Evolutionary conservation across 2,797 vertebrate species (phyloP).

Genomic region (Schizothorax lantsangensis): DNA sequence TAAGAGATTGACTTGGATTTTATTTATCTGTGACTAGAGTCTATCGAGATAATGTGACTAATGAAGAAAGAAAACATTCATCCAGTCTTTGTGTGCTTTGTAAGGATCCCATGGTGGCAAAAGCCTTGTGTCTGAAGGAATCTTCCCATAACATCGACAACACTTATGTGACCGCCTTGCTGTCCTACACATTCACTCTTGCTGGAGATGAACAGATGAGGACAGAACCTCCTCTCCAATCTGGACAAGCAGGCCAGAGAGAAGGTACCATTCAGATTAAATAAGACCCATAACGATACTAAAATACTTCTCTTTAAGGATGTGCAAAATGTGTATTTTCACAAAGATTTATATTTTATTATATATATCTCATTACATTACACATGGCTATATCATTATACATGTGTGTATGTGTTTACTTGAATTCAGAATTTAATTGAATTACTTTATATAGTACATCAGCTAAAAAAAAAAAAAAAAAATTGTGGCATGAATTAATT

Average conservation of each 20-base stretch:
- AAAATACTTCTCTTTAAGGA: not conserved
- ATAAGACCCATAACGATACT: not conserved
- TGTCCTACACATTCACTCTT: conserved; percentile 81
- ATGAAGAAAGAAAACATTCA: too few relatives aligned
- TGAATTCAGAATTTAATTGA: too few relatives aligned
- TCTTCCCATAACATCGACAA: conserved; percentile 61
- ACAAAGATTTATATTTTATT: too few relatives aligned
- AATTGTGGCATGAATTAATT: too few relatives aligned
- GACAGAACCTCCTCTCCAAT: conserved; percentile 66
- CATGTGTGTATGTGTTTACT: too few relatives aligned
- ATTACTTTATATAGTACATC: too few relatives aligned
- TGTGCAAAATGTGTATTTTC: not conserved
- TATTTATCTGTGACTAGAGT: too few relatives aligned
- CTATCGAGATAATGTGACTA: not conserved
- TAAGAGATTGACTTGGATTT: not conserved
- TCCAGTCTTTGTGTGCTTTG: too few relatives aligned
- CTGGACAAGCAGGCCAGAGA: conserved; percentile 68
- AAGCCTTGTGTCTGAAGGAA: conserved; percentile 74
- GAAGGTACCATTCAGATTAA: conserved; percentile 15
- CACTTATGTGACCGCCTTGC: conserved; percentile 77
- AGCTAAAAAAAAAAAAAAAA: too few relatives aligned
- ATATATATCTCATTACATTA: too few relatives aligned
- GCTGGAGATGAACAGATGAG: conserved; percentile 69
- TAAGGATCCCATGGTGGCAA: too few relatives aligned
- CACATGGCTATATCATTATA: too few relatives aligned